Percentiles rank a stretch among this genome's conserved stretches.
These are phyloP conservation scores for Garra rufa DNA, from an alignment of 2,113 vertebrate species.

Conservation along the genomic window DNA sequence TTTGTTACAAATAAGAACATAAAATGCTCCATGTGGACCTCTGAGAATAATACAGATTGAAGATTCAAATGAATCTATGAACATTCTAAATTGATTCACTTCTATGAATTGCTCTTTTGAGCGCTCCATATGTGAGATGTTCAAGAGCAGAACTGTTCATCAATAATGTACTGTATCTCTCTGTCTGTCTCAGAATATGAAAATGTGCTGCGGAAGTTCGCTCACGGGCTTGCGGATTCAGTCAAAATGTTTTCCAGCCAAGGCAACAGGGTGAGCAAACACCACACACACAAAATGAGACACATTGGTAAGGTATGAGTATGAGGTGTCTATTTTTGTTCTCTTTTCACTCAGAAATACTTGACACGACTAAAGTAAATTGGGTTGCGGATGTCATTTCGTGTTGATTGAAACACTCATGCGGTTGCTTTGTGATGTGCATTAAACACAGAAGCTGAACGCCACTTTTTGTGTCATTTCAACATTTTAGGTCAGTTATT, in stretches of 20 bases:
- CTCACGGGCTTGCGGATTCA: slow-evolving; percentile 80
- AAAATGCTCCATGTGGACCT: not conserved
- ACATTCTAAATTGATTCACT: not conserved
- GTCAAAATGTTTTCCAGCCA: slow-evolving; percentile 84
- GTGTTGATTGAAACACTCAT: not conserved
- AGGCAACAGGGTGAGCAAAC: slow-evolving; percentile 82
- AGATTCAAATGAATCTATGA: not conserved
- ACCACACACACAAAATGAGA: slow-evolving; percentile 11
- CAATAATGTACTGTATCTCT: slow-evolving; percentile 1
- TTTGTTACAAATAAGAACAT: not conserved
- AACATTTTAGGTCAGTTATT: too few relatives aligned
- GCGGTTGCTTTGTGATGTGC: not conserved
- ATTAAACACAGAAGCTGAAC: not conserved
- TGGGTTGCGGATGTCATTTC: not conserved
- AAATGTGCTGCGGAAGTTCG: slow-evolving; percentile 77
- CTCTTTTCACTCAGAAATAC: not conserved
- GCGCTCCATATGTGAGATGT: not conserved
- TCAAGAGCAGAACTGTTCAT: not conserved
- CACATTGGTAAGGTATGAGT: not conserved
- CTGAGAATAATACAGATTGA: not conserved
- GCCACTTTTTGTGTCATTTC: not conserved
- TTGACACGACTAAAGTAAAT: not conserved
- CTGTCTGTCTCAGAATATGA: slow-evolving; percentile 78
- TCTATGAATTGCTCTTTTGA: not conserved
- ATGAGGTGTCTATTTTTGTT: not conserved